phyloP scores from a whole-genome alignment of 1,140 invertebrate species.

The Sminthurinus signatus region DNA sequence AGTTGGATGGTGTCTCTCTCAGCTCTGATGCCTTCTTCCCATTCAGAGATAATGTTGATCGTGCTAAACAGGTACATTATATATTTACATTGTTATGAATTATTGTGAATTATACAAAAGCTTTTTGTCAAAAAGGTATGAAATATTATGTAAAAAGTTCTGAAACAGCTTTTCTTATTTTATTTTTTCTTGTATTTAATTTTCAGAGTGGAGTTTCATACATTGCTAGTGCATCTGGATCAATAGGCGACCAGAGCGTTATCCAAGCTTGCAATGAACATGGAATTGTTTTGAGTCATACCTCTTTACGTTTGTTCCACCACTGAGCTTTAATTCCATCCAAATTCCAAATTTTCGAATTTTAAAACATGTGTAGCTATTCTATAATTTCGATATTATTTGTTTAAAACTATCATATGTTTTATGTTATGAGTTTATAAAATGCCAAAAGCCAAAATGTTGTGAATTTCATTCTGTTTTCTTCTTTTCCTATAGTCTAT shows the following conservation, averaged over 20 bases:
- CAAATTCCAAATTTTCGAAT: too few relatives aligned
- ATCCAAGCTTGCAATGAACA: conserved; percentile 89
- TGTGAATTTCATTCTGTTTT: too few relatives aligned
- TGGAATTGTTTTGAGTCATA: conserved; percentile 78
- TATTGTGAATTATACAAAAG: too few relatives aligned
- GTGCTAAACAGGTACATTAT: conserved; percentile 70
- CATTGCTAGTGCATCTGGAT: conserved; percentile 87
- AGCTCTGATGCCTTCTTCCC: conserved; percentile 99
- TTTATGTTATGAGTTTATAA: too few relatives aligned
- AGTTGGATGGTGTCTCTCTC: conserved; percentile 76
- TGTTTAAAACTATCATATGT: too few relatives aligned
- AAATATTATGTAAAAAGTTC: too few relatives aligned
- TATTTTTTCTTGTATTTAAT: conserved; percentile 35
- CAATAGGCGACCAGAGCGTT: conserved; percentile 85
- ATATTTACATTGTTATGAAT: too few relatives aligned
- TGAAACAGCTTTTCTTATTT: conserved; percentile 3
- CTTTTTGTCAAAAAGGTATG: too few relatives aligned
- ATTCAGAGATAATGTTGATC: conserved; percentile 94
- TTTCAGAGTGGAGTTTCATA: conserved; percentile 87
- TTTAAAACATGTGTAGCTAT: too few relatives aligned
- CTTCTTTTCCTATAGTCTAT: too few relatives aligned
- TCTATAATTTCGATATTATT: too few relatives aligned
- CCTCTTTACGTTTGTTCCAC: conserved; percentile 90
- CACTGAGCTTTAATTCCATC: conserved; percentile 69
- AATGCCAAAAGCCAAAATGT: too few relatives aligned